Evolutionary conservation across 2,888 invertebrate species (phyloP), one percentile per base, ranked within the genome.

Genomic region (Scrobipalpa atriplicella): DNA sequence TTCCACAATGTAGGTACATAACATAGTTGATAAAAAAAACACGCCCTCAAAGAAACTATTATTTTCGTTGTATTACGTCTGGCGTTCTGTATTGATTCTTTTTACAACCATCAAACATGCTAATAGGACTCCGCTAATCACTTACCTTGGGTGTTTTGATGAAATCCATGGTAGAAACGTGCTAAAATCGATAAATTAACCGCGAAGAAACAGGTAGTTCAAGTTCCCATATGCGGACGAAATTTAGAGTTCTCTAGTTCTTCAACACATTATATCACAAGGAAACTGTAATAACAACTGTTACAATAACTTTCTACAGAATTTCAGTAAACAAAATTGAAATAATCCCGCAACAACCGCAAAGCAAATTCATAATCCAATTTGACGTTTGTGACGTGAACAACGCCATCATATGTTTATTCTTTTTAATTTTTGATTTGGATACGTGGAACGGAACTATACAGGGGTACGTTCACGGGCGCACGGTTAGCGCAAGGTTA

Each of bases 81-180:
- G 47, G 16, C n/a, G 6, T 47, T 16, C 47, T n/a, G 43, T 13
- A 11, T 43, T 13, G 43, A 47, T 43, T 1, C 16, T 47, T 47
- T 13, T n/a, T 47, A 16, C 16, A 6, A 16, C 16, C 10, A 47
- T n/a, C n/a, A 47, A 2, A 47, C 16, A 16, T 47, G 47, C 47
- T 16, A 47, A 47, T 47, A 47, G 8, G 47, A 47, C 5, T 47
- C n/a, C 16, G n/a, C 16, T 47, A 16, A 47, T 47, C 16, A 70
- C 86, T 75, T 83, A 91, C 91, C 90, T 90, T 91, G 39, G 90
- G 89, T 70, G 88, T 89, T 85, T 87, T 84, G 72, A 88, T 83
- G 79, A 88, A 89, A 85, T 92, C 91, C 91, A 90, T 90, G 68
- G 76, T 73, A 74, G 77, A 78, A 79, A 72, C 68, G 68, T 36